A percentile compares a stretch with the other conserved stretches of the same genome.
These are phyloP conservation scores for Chaenodraco wilsoni DNA, from an alignment of 2,797 vertebrate species.

Conservation along the genomic window DNA sequence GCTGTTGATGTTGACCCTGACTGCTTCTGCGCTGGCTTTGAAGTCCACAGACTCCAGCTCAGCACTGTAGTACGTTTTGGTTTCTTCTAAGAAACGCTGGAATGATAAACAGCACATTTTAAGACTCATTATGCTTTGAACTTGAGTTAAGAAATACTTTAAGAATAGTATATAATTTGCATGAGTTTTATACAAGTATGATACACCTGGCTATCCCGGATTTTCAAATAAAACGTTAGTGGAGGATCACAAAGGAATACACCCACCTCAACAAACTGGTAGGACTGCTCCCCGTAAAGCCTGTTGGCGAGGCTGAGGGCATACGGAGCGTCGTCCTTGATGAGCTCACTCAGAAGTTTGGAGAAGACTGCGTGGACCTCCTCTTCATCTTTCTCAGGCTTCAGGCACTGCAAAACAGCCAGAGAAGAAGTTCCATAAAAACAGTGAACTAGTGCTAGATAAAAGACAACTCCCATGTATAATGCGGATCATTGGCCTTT, in stretches of 20 bases:
- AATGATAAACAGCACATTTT: slow-evolving; percentile 16
- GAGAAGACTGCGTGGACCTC: slow-evolving; percentile 62
- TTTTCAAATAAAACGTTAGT: no score
- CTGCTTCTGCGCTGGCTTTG: slow-evolving; percentile 62
- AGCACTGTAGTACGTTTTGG: slow-evolving; percentile 80
- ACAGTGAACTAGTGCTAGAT: slow-evolving; percentile 6
- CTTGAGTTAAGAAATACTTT: not conserved
- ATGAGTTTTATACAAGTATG: no score
- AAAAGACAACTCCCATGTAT: not conserved
- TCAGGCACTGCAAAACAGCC: slow-evolving; percentile 71
- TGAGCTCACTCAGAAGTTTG: slow-evolving; percentile 76
- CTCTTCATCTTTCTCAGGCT: slow-evolving; percentile 25
- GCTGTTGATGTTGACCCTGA: slow-evolving; percentile 84
- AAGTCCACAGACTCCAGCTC: slow-evolving; percentile 85
- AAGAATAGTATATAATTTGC: not conserved
- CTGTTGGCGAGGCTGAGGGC: slow-evolving; percentile 83
- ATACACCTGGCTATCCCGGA: no score
- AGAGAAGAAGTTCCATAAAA: slow-evolving; percentile 44
- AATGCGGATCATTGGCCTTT: not conserved
- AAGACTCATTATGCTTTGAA: no score
- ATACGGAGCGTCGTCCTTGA: slow-evolving; percentile 72
- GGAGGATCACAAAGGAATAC: not conserved
- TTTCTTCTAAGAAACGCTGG: slow-evolving; percentile 82
- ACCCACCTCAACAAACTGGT: slow-evolving; percentile 80
- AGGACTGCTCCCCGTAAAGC: slow-evolving; percentile 86